Evolutionary conservation across 2,888 invertebrate genomes (phyloP).

Genomic region (Melangyna quadrimaculata): DNA sequence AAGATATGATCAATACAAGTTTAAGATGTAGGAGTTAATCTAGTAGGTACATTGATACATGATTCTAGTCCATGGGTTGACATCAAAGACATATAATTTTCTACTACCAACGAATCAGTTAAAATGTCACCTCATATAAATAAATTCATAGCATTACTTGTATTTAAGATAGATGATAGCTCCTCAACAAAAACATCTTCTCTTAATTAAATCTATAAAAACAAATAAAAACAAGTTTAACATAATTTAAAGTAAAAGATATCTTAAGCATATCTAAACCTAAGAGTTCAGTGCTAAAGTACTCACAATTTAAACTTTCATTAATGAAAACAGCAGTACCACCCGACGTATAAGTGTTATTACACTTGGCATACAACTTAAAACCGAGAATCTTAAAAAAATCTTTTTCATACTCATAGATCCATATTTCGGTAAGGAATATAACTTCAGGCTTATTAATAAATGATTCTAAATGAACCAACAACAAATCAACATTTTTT

Average conservation of each 20-base stretch:
- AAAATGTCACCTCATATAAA: not conserved
- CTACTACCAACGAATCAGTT: not conserved
- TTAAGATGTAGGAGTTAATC: not conserved
- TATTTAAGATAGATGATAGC: not conserved
- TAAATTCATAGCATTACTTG: not conserved
- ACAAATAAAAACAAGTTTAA: not conserved
- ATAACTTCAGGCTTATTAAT: slow-evolving; percentile 23
- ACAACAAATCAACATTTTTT: not conserved
- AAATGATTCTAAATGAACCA: slow-evolving; percentile 11
- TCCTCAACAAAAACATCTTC: slow-evolving; percentile 1
- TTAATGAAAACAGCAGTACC: slow-evolving; percentile 10
- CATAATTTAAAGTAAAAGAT: not conserved
- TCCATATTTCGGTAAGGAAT: slow-evolving; percentile 10
- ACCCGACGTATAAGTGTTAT: slow-evolving; percentile 9
- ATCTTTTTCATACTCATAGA: slow-evolving; percentile 4
- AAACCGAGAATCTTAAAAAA: slow-evolving; percentile 9
- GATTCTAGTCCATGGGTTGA: not conserved
- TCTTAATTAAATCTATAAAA: not conserved
- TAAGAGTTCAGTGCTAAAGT: not conserved
- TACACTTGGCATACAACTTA: not conserved
- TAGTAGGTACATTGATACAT: not conserved
- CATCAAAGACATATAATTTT: not conserved
- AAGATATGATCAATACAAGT: not conserved
- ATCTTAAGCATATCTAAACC: slow-evolving; percentile 10
- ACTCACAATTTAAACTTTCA: not conserved